These are phyloP conservation scores for Silurus glanis DNA, from an alignment of 2,113 vertebrate genomes.

Conservation along the genomic window DNA sequence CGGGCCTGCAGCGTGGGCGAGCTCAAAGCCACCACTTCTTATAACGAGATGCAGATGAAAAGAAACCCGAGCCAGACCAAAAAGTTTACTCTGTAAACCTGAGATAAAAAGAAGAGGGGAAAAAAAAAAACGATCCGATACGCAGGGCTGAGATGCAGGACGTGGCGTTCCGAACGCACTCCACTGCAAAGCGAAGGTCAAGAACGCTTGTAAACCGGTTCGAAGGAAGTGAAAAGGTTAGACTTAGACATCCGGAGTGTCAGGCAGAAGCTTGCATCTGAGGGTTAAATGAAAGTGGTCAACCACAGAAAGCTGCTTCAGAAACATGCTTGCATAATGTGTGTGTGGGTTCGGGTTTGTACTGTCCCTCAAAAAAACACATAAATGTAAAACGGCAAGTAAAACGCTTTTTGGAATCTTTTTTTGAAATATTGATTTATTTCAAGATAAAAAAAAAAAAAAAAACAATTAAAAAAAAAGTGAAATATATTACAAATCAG, in stretches of 20 bases:
- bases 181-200: background rate
- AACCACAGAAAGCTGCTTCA: conserved; percentile 11
- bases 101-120: background rate
- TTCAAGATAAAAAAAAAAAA: background rate
- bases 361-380: background rate
- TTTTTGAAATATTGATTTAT: background rate
- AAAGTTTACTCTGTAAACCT: conserved; percentile 18
- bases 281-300: background rate
- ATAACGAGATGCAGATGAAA: conserved; percentile 56
- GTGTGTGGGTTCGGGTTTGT: background rate
- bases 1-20: conserved; percentile 56
- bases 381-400: background rate
- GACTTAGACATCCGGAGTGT: conserved; percentile 6
- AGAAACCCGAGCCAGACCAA: conserved; percentile 47
- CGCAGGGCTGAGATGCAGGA: background rate
- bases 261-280: background rate
- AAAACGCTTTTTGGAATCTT: background rate
- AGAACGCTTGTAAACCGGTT: background rate
- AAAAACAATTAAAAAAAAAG: background rate
- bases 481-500: background rate
- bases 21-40: conserved; percentile 61
- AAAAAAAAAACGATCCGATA: no score
- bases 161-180: no score
- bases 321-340: background rate
- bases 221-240: background rate